Evolutionary conservation across 2,888 invertebrate genomes (phyloP).

Genomic region (Graphium colonna): DNA sequence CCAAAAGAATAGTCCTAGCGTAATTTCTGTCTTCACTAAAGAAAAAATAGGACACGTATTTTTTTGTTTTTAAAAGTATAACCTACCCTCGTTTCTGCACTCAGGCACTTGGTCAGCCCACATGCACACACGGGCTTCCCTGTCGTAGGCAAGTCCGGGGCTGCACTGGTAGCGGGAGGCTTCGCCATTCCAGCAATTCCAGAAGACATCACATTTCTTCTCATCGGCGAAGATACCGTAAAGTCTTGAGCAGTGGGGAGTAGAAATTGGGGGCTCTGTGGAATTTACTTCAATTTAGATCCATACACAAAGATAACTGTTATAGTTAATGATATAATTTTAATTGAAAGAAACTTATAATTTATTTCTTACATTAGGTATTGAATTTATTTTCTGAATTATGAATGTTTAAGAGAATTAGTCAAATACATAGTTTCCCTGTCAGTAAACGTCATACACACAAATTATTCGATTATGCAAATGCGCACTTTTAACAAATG

Average conservation of each 20-base stretch:
- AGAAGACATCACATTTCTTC: constrained; percentile 94
- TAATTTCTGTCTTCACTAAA: too few relatives aligned
- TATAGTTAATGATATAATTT: too few relatives aligned
- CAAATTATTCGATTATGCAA: neutral
- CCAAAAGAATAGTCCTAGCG: too few relatives aligned
- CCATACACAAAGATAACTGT: neutral
- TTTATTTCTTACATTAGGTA: too few relatives aligned
- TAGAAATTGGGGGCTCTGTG: constrained; percentile 90
- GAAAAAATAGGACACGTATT: too few relatives aligned
- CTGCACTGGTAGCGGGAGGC: constrained; percentile 96
- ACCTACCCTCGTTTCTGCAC: constrained; percentile 91
- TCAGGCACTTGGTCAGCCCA: constrained; percentile 97
- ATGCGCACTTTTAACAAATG: neutral
- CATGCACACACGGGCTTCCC: constrained; percentile 96
- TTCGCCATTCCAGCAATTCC: constrained; percentile 98
- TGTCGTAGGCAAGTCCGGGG: constrained; percentile 95
- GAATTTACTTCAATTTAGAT: constrained; percentile 8
- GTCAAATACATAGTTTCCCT: too few relatives aligned
- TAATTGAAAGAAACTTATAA: too few relatives aligned
- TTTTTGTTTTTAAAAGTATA: neutral
- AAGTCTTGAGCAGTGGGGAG: constrained; percentile 90
- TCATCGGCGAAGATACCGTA: constrained; percentile 96
- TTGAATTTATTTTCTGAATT: too few relatives aligned
- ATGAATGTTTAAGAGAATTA: too few relatives aligned
- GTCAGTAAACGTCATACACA: too few relatives aligned